Evolutionary conservation across 2,888 invertebrate species (phyloP).

Genomic region (Caenorhabditis auriculariae): DNA sequence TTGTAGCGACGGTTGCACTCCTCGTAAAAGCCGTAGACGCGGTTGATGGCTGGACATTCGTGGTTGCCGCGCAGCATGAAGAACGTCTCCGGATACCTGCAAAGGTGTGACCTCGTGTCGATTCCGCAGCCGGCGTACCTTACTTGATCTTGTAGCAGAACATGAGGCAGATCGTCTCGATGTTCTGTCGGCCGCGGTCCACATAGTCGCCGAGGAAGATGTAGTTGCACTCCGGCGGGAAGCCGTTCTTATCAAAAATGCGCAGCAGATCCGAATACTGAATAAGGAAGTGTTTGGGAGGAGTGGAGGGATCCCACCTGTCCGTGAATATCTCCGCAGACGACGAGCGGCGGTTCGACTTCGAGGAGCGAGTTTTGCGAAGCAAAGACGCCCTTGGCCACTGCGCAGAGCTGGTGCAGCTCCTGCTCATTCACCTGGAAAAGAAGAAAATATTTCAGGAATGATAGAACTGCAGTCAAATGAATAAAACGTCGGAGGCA

Average conservation of each 20-base stretch:
- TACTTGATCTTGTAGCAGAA: slow-evolving; percentile 52
- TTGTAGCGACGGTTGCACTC: slow-evolving; percentile 53
- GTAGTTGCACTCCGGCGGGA: slow-evolving; percentile 54
- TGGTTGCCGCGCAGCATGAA: slow-evolving; percentile 59
- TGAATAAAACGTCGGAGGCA: background rate
- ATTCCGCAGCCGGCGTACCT: background rate
- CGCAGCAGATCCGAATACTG: slow-evolving; percentile 54
- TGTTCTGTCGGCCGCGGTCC: slow-evolving; percentile 57
- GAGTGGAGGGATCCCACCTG: too few species aligned
- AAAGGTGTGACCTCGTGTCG: background rate
- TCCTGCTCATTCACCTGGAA: slow-evolving; percentile 38
- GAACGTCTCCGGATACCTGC: slow-evolving; percentile 52
- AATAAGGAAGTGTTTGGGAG: background rate
- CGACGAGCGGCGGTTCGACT: slow-evolving; percentile 52
- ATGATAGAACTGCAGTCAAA: background rate
- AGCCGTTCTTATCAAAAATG: slow-evolving; percentile 57
- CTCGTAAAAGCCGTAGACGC: slow-evolving; percentile 57
- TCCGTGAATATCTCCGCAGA: slow-evolving; percentile 56
- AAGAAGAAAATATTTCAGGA: too few species aligned
- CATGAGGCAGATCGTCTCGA: slow-evolving; percentile 57
- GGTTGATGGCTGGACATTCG: slow-evolving; percentile 55
- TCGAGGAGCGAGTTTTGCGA: slow-evolving; percentile 47
- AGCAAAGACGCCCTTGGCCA: slow-evolving; percentile 46
- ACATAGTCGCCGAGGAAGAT: slow-evolving; percentile 58
- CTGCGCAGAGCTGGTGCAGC: slow-evolving; percentile 34